phyloP scores from a whole-genome alignment of 2,888 invertebrate genomes.

The Eupithecia inturbata region DNA sequence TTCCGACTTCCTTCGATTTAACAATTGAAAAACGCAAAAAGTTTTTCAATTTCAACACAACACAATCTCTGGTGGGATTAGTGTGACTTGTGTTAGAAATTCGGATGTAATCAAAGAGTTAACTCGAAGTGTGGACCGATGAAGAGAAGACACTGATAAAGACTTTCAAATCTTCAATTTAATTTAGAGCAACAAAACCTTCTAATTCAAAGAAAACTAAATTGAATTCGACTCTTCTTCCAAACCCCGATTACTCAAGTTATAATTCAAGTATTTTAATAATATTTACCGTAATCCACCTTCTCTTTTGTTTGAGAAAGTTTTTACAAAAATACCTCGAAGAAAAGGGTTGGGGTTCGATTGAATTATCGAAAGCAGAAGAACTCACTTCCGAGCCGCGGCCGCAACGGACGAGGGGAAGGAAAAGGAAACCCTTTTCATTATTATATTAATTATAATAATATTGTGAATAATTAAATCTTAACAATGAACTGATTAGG shows the following conservation, averaged over 20 bases:
- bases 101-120: conserved; percentile 28
- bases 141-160: conserved; percentile 25
- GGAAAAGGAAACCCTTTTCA: conserved; percentile 52
- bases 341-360: conserved; percentile 55
- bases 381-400: conserved; percentile 41
- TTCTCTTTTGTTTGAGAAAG: conserved; percentile 26
- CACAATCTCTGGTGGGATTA: conserved; percentile 43
- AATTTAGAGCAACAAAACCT: conserved; percentile 33
- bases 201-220: conserved; percentile 26
- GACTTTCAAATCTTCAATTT: conserved; percentile 3
- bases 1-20: conserved; percentile 59
- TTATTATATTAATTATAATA: no score
- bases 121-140: conserved; percentile 24
- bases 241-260: conserved; percentile 16
- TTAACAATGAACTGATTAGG: conserved; percentile 64
- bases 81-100: conserved; percentile 28
- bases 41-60: conserved; percentile 79
- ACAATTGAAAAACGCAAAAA: conserved; percentile 78
- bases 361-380: conserved; percentile 55
- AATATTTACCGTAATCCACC: conserved; percentile 29
- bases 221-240: conserved; percentile 6
- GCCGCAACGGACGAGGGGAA: conserved; percentile 56
- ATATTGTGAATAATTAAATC: conserved; percentile 64
- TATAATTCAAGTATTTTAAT: conserved; percentile 25
- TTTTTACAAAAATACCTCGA: conserved; percentile 34